Conservation (phyloP, 2,888 invertebrate species). For the Phrixothrix hirtus region DNA sequence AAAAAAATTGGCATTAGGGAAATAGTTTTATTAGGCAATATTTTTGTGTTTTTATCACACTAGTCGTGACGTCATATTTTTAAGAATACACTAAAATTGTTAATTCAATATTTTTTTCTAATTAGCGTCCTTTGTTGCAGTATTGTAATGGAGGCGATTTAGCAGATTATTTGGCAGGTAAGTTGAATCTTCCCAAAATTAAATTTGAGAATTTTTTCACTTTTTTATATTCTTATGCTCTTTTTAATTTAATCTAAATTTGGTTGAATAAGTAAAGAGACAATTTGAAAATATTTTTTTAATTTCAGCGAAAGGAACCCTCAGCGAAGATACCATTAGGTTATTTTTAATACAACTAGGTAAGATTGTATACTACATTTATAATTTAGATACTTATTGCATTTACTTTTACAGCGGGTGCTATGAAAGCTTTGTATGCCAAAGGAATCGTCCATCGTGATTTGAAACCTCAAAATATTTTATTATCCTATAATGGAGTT, state of each 20-base stretch:
- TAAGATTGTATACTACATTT: slow-evolving; percentile 55
- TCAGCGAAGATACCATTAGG: slow-evolving; percentile 96
- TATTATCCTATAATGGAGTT: slow-evolving; percentile 82
- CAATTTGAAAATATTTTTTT: too few species aligned
- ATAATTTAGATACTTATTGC: too few species aligned
- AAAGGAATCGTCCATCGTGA: slow-evolving; percentile 99
- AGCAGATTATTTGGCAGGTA: slow-evolving; percentile 88
- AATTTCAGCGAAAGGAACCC: slow-evolving; percentile 84
- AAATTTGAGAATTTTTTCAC: too few species aligned
- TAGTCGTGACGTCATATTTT: too few species aligned
- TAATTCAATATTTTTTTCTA: slow-evolving; percentile 1
- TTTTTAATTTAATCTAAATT: too few species aligned
- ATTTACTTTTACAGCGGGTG: slow-evolving; percentile 72
- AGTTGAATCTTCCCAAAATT: neutral
- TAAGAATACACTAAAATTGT: too few species aligned
- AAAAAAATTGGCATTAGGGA: too few species aligned
- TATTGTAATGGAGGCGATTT: slow-evolving; percentile 99
- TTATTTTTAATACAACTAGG: slow-evolving; percentile 92
- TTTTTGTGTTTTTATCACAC: too few species aligned
- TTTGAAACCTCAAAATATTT: slow-evolving; percentile 98
- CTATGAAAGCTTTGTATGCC: slow-evolving; percentile 95
- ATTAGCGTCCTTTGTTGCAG: slow-evolving; percentile 59
- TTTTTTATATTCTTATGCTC: too few species aligned
- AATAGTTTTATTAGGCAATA: too few species aligned
- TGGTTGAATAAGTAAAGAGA: too few species aligned